Evolutionary conservation across 1,140 invertebrate genomes (phyloP), one percentile per base, ranked within the genome.

Genomic region (Schlechtendalia chinensis): DNA sequence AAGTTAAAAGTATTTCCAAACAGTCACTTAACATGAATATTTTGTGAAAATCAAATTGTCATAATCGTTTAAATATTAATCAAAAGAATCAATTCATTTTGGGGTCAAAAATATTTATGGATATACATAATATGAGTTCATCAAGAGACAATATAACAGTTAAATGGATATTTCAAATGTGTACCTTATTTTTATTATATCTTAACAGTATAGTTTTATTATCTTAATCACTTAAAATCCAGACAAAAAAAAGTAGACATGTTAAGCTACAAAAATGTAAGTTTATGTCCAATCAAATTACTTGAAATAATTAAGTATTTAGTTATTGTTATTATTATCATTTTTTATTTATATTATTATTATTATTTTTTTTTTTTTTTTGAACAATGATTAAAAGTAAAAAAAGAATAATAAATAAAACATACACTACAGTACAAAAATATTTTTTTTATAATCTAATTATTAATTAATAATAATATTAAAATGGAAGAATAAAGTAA

Each of bases 401-500:
- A 72, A 72, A 72, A 72, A 69, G 39, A 22, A 16, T 29, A 53
- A 53, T 71, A 53, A 71, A 71, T 71, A 11, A 71, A 71, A 50
- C 22, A 71, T 53, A 71, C 32, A 54, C 47, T 72, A 72, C 17
- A 72, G 27, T 72, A 72, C 24, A 72, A 72, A 72, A 72, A 72
- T 72, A 72, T 72, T 54, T 32, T 50, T n/a, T 59, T 5, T 58
- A 58, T 54, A n/a, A 17, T 54, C 24, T 72, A 72, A 32, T 54
- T 54, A 72, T 72, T 72, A 72, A 32, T 54, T 54, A 72, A 54
- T 72, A 72, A 39, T 39, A 39, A 39, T 39, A 39, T 39, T 39
- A 39, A 72, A 72, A 53, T 72, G 69, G 69, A 72, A 72, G 69
- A 72, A 54, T 54, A 72, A 12, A 71, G 47, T 50, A n/a, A 29